Evolutionary conservation across 2,113 vertebrate species (phyloP).

Genomic region (Colaptes auratus): DNA sequence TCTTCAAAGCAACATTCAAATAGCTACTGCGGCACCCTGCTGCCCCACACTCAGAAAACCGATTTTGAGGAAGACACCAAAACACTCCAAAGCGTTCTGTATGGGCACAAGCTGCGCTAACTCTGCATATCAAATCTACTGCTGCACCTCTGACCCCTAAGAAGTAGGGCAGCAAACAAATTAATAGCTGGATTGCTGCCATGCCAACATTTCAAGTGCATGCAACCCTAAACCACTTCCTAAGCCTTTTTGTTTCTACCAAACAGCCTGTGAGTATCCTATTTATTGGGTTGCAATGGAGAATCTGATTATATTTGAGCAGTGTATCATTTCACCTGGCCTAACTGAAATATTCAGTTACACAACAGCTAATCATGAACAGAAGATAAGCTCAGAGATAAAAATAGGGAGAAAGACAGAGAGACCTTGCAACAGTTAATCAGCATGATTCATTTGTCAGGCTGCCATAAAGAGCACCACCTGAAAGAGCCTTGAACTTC

Average conservation of each 20-base stretch:
- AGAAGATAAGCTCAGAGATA: conserved; percentile 61
- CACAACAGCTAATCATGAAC: conserved; percentile 52
- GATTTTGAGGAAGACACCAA: neutral
- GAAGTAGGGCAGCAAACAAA: neutral
- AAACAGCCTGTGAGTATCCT: neutral
- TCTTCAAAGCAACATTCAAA: neutral
- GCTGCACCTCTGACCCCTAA: neutral
- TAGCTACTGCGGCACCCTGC: neutral
- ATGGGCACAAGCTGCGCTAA: neutral
- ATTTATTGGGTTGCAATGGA: neutral
- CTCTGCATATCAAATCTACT: neutral
- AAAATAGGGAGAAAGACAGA: conserved; percentile 57
- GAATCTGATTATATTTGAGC: neutral
- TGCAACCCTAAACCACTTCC: neutral
- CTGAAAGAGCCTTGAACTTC: conserved; percentile 4
- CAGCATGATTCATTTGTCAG: conserved; percentile 20
- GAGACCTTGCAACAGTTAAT: conserved; percentile 53
- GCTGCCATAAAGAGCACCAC: neutral
- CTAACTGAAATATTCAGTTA: conserved; percentile 58
- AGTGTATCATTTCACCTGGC: conserved; percentile 15
- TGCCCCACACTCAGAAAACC: neutral
- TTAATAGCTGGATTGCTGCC: neutral
- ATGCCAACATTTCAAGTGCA: neutral
- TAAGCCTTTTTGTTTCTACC: neutral
- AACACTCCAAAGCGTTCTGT: neutral